Base-by-base conservation (phyloP, 2,888 invertebrate genomes). In the Drosophila testacea region DNA sequence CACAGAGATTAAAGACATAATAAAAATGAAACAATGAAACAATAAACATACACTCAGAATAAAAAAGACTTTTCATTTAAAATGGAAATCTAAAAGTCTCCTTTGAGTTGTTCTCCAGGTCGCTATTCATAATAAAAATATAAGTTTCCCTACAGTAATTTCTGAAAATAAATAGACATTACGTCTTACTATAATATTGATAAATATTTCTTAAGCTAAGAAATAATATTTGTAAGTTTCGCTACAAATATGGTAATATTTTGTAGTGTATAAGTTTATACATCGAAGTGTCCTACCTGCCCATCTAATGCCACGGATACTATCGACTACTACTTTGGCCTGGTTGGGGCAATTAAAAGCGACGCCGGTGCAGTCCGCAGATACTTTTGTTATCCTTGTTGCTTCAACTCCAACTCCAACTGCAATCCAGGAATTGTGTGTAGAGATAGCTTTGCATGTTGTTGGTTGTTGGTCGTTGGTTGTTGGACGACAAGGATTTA, bases 401-500 rank as follows among this genome's bases (percentile, higher is more conserved):
- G 7, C 34, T 10, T n/a, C 7, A 9, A 11, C 52, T 52, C 11
- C 41, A 9, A 28, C 30, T 54, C 41, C 27, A 57, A 64, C 59
- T 69, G 69, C 63, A 68, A 68, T 64, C 5, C n/a, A 6, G 44
- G 27, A 44, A 27, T 44, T 44, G 44, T 27, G 41, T 66, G 55
- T 13, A 52, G 36, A 38, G 38, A 52, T 16, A 22, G 62, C 64
- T 65, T 83, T 80, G 83, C 81, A 85, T 87, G 85, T 65, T 36
- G 55, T 13, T 42, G 32, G n/a, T 30, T 36, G 50, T 41, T 22
- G 41, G 0, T 65, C 30, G 52, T 16, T 41, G 39, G 30, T 27
- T 27, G 76, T 82, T 83, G 75, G 82, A 75, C 83, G 87, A 85
- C 84, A 80, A 84, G 85, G 91, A 90, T 90, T 90, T 90, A 90